A percentile compares a stretch with the other conserved stretches of the same genome.
Conservation (phyloP, 2,797 vertebrate genomes). For the Champsocephalus gunnari region DNA sequence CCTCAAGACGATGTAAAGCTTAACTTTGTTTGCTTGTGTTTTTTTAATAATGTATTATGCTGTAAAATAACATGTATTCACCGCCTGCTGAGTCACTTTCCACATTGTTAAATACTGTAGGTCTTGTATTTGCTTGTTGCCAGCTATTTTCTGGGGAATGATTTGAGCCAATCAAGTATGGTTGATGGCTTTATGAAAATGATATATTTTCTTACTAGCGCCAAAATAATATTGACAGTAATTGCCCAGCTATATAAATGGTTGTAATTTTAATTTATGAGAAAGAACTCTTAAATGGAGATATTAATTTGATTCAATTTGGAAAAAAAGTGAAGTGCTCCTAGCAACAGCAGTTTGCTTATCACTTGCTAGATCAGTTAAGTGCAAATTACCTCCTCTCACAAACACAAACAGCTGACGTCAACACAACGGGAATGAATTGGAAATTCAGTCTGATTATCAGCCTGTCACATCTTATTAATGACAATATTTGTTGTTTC, state of each 20-base stretch:
- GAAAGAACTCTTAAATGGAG: not conserved
- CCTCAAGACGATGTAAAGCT: not conserved
- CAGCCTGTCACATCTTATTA: not conserved
- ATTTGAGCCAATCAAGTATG: not conserved
- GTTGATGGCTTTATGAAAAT: not conserved
- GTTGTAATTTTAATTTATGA: not conserved
- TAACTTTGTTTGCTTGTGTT: conserved; percentile 10
- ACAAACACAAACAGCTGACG: too few species aligned
- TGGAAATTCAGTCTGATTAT: not conserved
- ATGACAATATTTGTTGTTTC: not conserved
- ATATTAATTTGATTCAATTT: not conserved
- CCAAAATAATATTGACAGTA: not conserved
- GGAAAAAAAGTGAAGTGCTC: not conserved
- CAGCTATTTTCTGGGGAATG: not conserved
- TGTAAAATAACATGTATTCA: not conserved
- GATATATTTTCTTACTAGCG: not conserved
- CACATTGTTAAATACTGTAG: not conserved
- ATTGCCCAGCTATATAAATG: not conserved
- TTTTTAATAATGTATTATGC: conserved; percentile 8
- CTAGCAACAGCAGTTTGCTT: not conserved
- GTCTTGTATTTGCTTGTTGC: not conserved
- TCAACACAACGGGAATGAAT: not conserved
- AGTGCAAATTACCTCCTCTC: not conserved
- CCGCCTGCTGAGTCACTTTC: not conserved
- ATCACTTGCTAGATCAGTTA: not conserved